Conservation (phyloP, 2,797 vertebrate species). For the Craterocephalus amniculus region DNA sequence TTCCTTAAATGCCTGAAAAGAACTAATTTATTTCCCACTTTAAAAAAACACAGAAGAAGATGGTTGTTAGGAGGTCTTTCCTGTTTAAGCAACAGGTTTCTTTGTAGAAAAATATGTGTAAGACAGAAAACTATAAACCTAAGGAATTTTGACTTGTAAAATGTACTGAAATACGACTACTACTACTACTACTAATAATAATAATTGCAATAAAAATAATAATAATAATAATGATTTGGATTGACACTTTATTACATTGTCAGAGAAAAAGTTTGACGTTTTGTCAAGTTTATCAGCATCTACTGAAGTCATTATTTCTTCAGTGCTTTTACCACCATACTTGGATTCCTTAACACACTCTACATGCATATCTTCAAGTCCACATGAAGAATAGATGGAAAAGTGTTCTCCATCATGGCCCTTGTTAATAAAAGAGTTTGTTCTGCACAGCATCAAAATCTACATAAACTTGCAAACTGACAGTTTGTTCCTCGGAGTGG, state of each 20-base stretch:
- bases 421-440: constrained; percentile 23
- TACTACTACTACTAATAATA: no score
- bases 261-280: neutral
- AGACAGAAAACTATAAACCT: no score
- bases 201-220: no score
- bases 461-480: constrained; percentile 41
- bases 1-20: no score
- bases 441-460: constrained; percentile 22
- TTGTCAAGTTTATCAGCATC: neutral
- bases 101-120: no score
- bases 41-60: no score
- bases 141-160: no score
- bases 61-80: no score
- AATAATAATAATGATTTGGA: no score
- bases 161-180: no score
- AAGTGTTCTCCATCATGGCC: neutral
- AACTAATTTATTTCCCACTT: no score
- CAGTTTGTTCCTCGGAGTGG: constrained; percentile 43
- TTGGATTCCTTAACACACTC: constrained; percentile 5
- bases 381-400: constrained; percentile 30
- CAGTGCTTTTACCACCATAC: constrained; percentile 1
- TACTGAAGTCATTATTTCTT: neutral
- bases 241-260: neutral
- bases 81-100: no score
- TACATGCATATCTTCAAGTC: neutral